Percentiles rank a stretch among this genome's conserved stretches.
Conservation (phyloP, 2,888 invertebrate genomes). For the Pachliopta kotzebuea region DNA sequence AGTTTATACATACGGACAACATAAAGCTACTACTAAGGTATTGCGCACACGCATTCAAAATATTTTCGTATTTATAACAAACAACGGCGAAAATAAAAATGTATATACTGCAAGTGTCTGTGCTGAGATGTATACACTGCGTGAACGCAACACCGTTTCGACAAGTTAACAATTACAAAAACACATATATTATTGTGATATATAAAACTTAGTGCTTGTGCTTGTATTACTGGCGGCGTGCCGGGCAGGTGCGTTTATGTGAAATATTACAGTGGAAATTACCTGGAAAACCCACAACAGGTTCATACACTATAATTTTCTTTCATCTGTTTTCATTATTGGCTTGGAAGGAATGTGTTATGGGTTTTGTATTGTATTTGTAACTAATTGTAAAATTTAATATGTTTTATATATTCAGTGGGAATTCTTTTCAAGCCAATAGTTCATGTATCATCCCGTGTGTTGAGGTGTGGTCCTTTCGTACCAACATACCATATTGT, state of each 20-base stretch:
- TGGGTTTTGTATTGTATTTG: neutral
- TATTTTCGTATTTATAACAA: neutral
- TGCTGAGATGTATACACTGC: no score
- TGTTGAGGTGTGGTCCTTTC: slow-evolving; percentile 3
- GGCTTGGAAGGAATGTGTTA: slow-evolving; percentile 31
- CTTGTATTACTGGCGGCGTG: slow-evolving; percentile 79
- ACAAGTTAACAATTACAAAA: slow-evolving; percentile 74
- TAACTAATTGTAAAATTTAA: neutral
- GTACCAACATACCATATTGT: slow-evolving; percentile 94
- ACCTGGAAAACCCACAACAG: slow-evolving; percentile 67
- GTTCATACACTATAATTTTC: slow-evolving; percentile 52
- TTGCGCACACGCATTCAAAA: slow-evolving; percentile 54
- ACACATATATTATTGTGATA: slow-evolving; percentile 76
- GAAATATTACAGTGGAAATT: slow-evolving; percentile 73
- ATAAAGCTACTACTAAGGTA: slow-evolving; percentile 77
- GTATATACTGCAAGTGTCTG: no score
- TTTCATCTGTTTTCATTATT: slow-evolving; percentile 50
- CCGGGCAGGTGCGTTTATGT: slow-evolving; percentile 79
- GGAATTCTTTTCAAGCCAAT: slow-evolving; percentile 23
- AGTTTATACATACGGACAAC: slow-evolving; percentile 73
- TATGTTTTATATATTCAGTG: neutral
- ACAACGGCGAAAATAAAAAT: neutral
- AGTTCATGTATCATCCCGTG: neutral
- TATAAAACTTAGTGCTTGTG: slow-evolving; percentile 78
- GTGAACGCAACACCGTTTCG: slow-evolving; percentile 73